Conservation (phyloP, 64 coral and sea anemone genomes). For the Orbicella faveolata region DNA sequence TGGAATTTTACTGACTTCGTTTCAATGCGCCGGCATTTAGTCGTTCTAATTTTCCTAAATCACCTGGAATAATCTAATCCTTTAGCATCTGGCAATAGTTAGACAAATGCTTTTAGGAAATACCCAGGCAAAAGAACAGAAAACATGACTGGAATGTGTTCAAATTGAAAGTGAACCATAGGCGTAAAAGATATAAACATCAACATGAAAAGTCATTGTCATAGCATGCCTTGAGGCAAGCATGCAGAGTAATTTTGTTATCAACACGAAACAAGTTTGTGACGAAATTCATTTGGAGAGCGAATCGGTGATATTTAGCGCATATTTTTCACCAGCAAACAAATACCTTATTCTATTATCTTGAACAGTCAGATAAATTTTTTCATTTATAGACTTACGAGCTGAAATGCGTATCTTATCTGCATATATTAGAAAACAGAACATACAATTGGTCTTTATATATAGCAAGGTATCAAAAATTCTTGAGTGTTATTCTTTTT, state of each 20-base stretch:
- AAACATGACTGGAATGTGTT: conserved; percentile 24
- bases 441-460: too few relatives aligned
- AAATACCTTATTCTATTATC: too few relatives aligned
- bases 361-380: too few relatives aligned
- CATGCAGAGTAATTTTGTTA: background rate
- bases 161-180: conserved; percentile 21
- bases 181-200: background rate
- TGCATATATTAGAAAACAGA: too few relatives aligned
- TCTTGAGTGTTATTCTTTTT: too few relatives aligned
- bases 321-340: too few relatives aligned
- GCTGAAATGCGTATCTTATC: too few relatives aligned
- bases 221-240: background rate
- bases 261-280: background rate
- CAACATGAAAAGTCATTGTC: background rate
- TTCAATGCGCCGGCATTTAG: background rate
- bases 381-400: too few relatives aligned
- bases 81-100: background rate
- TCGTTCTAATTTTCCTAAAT: background rate
- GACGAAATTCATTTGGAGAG: too few relatives aligned
- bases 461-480: too few relatives aligned
- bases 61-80: background rate
- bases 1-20: background rate
- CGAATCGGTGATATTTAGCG: too few relatives aligned
- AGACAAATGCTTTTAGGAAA: background rate
- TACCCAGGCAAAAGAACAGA: conserved; percentile 11